A percentile compares a stretch with the other conserved stretches of the same genome.
Conservation (phyloP, 2,113 vertebrate genomes). For the Acanthochromis polyacanthus region DNA sequence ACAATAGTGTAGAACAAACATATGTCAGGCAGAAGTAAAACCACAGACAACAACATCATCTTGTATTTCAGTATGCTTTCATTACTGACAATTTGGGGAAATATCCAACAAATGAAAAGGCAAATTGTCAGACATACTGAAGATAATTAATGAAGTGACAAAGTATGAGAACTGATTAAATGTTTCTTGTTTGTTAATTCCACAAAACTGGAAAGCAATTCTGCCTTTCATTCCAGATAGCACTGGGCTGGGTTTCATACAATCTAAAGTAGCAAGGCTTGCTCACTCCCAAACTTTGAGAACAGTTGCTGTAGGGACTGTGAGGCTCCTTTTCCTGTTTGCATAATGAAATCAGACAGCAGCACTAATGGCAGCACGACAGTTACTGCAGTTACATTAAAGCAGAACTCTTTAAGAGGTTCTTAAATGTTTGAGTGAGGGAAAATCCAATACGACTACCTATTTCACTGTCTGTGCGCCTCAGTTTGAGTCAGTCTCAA, state of each 20-base stretch:
- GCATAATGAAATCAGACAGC: constrained; percentile 64
- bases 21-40: not conserved
- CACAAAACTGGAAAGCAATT: not conserved
- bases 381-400: constrained; percentile 47
- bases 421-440: constrained; percentile 43
- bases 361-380: constrained; percentile 50
- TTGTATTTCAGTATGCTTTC: not conserved
- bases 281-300: constrained; percentile 19
- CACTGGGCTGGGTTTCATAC: not conserved
- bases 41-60: not conserved
- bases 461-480: not conserved
- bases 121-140: not conserved
- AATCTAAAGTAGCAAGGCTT: not conserved
- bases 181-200: constrained; percentile 1
- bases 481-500: not conserved
- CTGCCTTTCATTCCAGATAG: not conserved
- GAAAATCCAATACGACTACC: constrained; percentile 23
- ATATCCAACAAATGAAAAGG: not conserved
- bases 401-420: constrained; percentile 47
- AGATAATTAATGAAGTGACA: not conserved
- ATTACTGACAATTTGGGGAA: not conserved
- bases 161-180: not conserved
- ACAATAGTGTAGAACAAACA: not conserved
- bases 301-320: constrained; percentile 11
- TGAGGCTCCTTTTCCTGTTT: constrained; percentile 16